phyloP scores from a whole-genome alignment of 2,113 vertebrate species.

The Mormyrus iriodes region DNA sequence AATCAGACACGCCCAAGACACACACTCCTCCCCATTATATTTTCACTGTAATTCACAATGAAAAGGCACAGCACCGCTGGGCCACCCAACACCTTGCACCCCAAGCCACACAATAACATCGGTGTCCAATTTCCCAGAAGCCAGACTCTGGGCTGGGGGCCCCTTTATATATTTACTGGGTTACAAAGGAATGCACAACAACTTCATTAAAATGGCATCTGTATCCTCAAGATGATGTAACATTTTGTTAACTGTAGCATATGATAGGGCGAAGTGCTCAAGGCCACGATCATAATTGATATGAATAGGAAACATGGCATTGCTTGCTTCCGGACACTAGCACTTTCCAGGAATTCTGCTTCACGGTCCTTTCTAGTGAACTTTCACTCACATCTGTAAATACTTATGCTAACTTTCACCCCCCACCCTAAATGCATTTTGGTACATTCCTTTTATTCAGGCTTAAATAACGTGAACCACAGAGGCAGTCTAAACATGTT shows the following conservation, averaged over 20 bases:
- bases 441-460: slow-evolving; percentile 62
- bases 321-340: slow-evolving; percentile 41
- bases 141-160: not conserved
- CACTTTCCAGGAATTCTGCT: slow-evolving; percentile 54
- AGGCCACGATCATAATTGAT: slow-evolving; percentile 50
- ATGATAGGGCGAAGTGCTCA: slow-evolving; percentile 38
- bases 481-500: slow-evolving; percentile 63
- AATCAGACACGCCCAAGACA: slow-evolving; percentile 40
- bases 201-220: slow-evolving; percentile 5
- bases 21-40: slow-evolving; percentile 61
- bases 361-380: slow-evolving; percentile 51
- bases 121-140: not conserved
- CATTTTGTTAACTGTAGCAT: slow-evolving; percentile 31
- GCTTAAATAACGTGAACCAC: slow-evolving; percentile 55
- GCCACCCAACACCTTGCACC: slow-evolving; percentile 14
- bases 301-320: slow-evolving; percentile 44
- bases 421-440: slow-evolving; percentile 49
- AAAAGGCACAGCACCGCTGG: slow-evolving; percentile 27
- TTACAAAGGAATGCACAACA: slow-evolving; percentile 1
- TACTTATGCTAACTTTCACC: slow-evolving; percentile 58
- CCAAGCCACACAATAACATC: slow-evolving; percentile 2
- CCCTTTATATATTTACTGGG: not conserved
- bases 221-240: slow-evolving; percentile 26
- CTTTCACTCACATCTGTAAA: slow-evolving; percentile 66
- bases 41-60: slow-evolving; percentile 40